Conservation (phyloP, 2,113 vertebrate genomes). For the Xiphophorus hellerii region DNA sequence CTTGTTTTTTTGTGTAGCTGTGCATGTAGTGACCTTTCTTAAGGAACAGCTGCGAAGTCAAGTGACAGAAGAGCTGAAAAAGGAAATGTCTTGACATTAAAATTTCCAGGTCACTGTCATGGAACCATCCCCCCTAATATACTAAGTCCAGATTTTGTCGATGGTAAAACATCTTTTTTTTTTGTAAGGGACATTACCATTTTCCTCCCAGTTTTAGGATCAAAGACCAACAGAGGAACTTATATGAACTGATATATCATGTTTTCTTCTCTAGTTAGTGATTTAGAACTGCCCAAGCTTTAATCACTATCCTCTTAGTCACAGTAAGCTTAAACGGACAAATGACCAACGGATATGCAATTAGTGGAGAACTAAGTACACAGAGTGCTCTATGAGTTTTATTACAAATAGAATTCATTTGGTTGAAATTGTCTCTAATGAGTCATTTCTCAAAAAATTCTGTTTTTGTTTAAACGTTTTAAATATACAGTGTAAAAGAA, state of each 20-base stretch:
- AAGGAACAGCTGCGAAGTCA: slow-evolving; percentile 45
- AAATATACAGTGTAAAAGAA: background rate
- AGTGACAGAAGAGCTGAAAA: slow-evolving; percentile 47
- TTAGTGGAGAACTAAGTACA: background rate
- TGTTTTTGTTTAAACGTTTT: background rate
- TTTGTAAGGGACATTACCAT: background rate
- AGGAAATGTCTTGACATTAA: slow-evolving; percentile 62
- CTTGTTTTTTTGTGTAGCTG: slow-evolving; percentile 25
- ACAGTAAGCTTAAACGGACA: background rate
- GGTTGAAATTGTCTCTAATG: background rate
- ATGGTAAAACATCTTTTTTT: background rate
- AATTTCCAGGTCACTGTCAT: slow-evolving; percentile 32
- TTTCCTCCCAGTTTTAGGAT: background rate
- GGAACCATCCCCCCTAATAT: slow-evolving; percentile 6
- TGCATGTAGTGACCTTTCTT: slow-evolving; percentile 48
- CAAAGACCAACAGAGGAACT: background rate
- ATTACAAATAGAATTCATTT: background rate
- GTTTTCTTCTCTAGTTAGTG: background rate
- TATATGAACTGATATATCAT: background rate
- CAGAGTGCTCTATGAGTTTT: background rate
- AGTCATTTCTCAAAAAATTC: background rate
- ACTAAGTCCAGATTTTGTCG: background rate
- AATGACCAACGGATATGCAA: background rate
- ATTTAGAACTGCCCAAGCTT: background rate
- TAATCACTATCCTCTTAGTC: background rate